Evolutionary conservation across 2,113 vertebrate species (phyloP).

Genomic region (Etheostoma cragini): DNA sequence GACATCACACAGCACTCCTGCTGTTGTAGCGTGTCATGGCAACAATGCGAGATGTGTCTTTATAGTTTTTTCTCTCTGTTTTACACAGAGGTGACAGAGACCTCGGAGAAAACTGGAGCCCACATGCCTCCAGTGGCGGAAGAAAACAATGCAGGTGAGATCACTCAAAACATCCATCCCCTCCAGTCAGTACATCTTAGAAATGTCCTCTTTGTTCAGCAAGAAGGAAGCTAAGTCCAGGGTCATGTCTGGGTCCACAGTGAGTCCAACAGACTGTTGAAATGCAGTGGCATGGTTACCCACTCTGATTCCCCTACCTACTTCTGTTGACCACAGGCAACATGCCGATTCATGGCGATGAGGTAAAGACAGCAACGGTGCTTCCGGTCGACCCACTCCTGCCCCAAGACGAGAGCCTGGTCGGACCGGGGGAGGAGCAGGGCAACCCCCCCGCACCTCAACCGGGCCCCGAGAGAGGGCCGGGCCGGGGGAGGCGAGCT

Average conservation of each 20-base stretch:
- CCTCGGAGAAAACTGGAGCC: conserved; percentile 30
- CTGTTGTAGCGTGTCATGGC: background rate
- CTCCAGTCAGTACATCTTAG: background rate
- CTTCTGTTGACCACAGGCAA: conserved; percentile 80
- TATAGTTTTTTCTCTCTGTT: background rate
- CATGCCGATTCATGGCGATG: conserved; percentile 84
- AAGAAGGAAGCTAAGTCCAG: background rate
- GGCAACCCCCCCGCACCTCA: conserved; percentile 19
- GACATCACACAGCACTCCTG: background rate
- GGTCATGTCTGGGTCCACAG: background rate
- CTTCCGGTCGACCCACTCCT: conserved; percentile 63
- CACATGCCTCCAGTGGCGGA: conserved; percentile 29
- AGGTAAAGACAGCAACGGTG: conserved; percentile 71
- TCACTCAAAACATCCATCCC: background rate
- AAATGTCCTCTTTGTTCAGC: background rate
- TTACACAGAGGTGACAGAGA: conserved; percentile 49
- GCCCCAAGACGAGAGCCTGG: conserved; percentile 71
- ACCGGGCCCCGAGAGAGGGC: conserved; percentile 84
- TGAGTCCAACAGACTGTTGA: background rate
- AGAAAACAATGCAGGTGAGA: conserved; percentile 66
- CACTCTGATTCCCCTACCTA: background rate
- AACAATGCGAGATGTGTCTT: background rate
- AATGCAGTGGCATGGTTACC: background rate
- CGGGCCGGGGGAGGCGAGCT: conserved; percentile 85
- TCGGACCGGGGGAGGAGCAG: conserved; percentile 52